phyloP scores from a whole-genome alignment of 2,797 vertebrate genomes.

The Acanthurus leucopareius region DNA sequence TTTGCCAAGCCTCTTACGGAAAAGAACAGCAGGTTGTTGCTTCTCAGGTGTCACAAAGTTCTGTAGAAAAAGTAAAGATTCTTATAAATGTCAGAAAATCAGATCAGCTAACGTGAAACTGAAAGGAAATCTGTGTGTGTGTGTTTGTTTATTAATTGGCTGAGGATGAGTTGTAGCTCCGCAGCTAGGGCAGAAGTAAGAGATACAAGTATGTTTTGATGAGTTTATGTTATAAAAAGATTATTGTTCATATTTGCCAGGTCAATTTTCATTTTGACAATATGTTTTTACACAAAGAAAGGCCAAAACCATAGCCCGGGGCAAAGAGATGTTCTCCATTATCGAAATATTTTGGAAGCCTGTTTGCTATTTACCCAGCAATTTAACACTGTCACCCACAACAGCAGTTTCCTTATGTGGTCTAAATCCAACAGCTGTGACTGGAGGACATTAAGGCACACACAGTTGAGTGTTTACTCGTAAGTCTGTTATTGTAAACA shows the following conservation, averaged over 20 bases:
- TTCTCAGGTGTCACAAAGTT: constrained; percentile 58
- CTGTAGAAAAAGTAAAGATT: constrained; percentile 15
- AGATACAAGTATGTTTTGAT: not conserved
- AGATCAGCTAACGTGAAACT: constrained; percentile 23
- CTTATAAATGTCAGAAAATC: constrained; percentile 26
- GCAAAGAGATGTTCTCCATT: not conserved
- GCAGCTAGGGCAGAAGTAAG: not conserved
- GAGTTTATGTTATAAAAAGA: not conserved
- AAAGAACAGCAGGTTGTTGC: constrained; percentile 55
- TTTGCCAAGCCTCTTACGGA: constrained; percentile 48
- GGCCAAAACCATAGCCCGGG: not conserved
- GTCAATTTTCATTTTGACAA: not conserved
- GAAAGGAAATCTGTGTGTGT: constrained; percentile 4
- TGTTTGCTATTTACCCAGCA: not conserved
- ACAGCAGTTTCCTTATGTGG: not conserved
- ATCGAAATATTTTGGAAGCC: not conserved
- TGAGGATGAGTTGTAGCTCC: constrained; percentile 6
- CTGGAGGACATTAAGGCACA: not conserved
- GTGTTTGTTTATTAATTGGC: not conserved
- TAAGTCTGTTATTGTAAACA: not conserved
- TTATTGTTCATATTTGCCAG: not conserved
- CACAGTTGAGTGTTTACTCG: not conserved
- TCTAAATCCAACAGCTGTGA: not conserved
- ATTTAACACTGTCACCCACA: not conserved
- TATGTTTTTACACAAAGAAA: not conserved